A percentile compares a stretch with the other conserved stretches of the same genome.
Conservation (phyloP, 2,888 invertebrate genomes). For the Cephus runcator region DNA sequence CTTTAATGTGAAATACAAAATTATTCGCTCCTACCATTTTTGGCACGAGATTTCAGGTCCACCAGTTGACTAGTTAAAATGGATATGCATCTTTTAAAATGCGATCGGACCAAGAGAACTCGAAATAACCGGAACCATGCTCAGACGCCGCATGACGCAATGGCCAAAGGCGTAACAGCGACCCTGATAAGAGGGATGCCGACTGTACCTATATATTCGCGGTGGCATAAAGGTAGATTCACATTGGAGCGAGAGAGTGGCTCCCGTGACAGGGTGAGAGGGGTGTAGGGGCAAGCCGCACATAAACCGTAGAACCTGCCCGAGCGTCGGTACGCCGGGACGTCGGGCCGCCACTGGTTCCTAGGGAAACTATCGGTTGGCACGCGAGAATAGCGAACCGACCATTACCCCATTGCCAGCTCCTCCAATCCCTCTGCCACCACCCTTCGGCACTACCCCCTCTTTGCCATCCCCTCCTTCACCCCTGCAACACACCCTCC, state of each 20-base stretch:
- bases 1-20: too few species aligned
- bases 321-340: neutral
- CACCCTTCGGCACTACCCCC: conserved; percentile 16
- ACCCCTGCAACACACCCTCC: conserved; percentile 5
- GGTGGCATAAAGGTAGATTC: neutral
- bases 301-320: conserved; percentile 37
- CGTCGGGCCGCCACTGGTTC: conserved; percentile 17
- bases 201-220: neutral
- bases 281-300: conserved; percentile 32
- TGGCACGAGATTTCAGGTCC: too few species aligned
- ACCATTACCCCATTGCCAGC: conserved; percentile 46
- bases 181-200: conserved; percentile 16
- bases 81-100: too few species aligned
- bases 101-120: too few species aligned
- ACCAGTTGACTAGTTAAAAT: too few species aligned
- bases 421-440: conserved; percentile 25
- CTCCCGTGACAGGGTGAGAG: neutral
- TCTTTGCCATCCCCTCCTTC: conserved; percentile 22
- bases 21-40: too few species aligned
- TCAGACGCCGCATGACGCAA: neutral
- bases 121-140: too few species aligned
- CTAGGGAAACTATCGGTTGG: conserved; percentile 51
- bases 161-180: conserved; percentile 9
- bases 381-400: conserved; percentile 57
- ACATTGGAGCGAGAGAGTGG: neutral